Evolutionary conservation across 92 coral and sea anemone species (phyloP).

Genomic region (Phenganax subtilis): DNA sequence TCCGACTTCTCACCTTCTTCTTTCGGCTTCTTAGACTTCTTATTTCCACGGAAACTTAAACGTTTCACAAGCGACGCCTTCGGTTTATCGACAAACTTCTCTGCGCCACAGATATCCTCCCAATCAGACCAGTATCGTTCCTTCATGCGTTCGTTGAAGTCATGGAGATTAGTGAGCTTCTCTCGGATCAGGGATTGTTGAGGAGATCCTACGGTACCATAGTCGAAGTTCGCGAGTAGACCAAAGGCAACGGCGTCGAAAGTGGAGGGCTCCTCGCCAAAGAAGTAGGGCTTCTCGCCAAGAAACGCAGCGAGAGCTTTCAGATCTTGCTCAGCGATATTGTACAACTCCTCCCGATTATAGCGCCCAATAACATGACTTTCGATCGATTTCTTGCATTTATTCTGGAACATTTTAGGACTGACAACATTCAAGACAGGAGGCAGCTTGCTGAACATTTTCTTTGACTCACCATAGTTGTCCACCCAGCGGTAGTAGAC

Average conservation of each 20-base stretch:
- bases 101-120: constrained; percentile 83
- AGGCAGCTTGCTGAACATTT: constrained; percentile 83
- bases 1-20: constrained; percentile 49
- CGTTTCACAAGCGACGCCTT: constrained; percentile 55
- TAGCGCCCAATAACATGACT: constrained; percentile 96
- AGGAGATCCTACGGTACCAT: constrained; percentile 84
- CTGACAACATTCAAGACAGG: constrained; percentile 76
- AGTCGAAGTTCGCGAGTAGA: constrained; percentile 75
- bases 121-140: constrained; percentile 82
- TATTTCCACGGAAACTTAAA: constrained; percentile 69
- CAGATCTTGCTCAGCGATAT: constrained; percentile 86
- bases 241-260: constrained; percentile 97
- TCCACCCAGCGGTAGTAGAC: constrained; percentile 98
- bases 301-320: constrained; percentile 66
- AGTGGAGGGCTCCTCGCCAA: constrained; percentile 78
- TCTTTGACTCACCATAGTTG: constrained; percentile 95
- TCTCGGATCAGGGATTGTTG: constrained; percentile 77
- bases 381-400: constrained; percentile 93
- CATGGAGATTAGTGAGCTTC: constrained; percentile 69
- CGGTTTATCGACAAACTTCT: constrained; percentile 82
- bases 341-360: constrained; percentile 85
- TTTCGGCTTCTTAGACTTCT: constrained; percentile 56
- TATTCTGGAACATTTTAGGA: constrained; percentile 91
- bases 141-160: constrained; percentile 94
- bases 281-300: constrained; percentile 87